Base-by-base conservation (phyloP, 2,888 invertebrate species). In the Argyra leucocephala region DNA sequence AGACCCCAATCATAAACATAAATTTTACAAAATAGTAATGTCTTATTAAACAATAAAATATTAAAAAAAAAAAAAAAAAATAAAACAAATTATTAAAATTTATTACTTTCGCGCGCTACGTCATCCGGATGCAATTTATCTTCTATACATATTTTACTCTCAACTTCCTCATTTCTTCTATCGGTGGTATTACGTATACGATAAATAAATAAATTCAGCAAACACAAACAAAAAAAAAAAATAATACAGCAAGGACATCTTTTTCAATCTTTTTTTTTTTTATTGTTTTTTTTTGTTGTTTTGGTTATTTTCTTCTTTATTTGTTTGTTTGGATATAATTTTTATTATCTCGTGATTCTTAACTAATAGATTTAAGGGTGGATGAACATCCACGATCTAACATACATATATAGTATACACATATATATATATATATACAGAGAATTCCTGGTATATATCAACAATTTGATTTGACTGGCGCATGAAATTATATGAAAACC, bases 71-170 rank as follows among this genome's bases (percentile, higher is more conserved):
- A 48, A 48, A 5, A 48, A 18, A 48, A 37, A 48, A 48, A 15
- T 10, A 31, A 31, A 31, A 31, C 31, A 31, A 31, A 31, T 31
- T 31, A 31, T 31, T 31, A 31, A 48, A 48, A 59, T 59, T 59
- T 59, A 59, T 59, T 59, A 59, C 59, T 59, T 59, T 59, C 59
- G 59, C 59, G 22, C 18, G 59, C 23, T 57, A 59, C 23, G 59
- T 59, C 59, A 59, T 59, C 22, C 59, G 59, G 59, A 59, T 59
- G 59, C 59, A 59, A 59, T 57, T 22, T 59, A 59, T 59, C 23
- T 23, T 59, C 31, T 7, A 48, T n/a, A n/a, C n/a, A 15, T 48
- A 48, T 48, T 48, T 48, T 48, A 18, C 4, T 12, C 2, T 48
- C n/a, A 48, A 48, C 48, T 48, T 48, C 48, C 48, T 48, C 18